These are phyloP conservation scores for Ostrea edulis DNA, from an alignment of 1,140 invertebrate genomes.

Conservation along the genomic window DNA sequence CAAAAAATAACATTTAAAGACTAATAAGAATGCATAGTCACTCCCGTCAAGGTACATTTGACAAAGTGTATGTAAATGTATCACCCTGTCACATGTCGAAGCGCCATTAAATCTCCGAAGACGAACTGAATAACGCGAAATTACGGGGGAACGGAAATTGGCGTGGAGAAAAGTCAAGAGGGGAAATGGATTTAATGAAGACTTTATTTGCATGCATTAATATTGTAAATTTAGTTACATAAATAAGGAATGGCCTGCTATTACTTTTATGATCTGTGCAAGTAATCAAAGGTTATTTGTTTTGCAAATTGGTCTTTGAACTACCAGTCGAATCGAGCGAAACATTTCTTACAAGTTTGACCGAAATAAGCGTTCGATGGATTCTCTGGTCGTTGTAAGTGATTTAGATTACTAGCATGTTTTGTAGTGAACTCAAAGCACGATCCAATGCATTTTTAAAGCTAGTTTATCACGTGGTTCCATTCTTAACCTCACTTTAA, in stretches of 20 bases:
- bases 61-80: slow-evolving; percentile 33
- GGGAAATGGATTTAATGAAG: slow-evolving; percentile 32
- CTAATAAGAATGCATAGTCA: neutral
- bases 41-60: slow-evolving; percentile 12
- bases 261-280: slow-evolving; percentile 32
- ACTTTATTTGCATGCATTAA: slow-evolving; percentile 39
- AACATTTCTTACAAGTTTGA: neutral
- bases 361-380: neutral
- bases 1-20: slow-evolving; percentile 5
- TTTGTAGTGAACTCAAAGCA: neutral
- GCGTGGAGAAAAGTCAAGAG: slow-evolving; percentile 23
- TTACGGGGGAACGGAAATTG: slow-evolving; percentile 8
- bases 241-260: slow-evolving; percentile 34
- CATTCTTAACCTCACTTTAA: too few relatives aligned
- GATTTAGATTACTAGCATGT: neutral
- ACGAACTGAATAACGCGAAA: slow-evolving; percentile 18
- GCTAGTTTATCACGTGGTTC: too few relatives aligned
- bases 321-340: neutral
- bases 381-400: neutral
- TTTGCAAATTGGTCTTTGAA: neutral
- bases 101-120: slow-evolving; percentile 1
- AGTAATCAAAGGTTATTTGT: slow-evolving; percentile 31
- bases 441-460: too few relatives aligned
- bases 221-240: slow-evolving; percentile 33
- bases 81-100: neutral